These are phyloP conservation scores for Hybognathus amarus DNA, from an alignment of 2,797 vertebrate species.

Conservation along the genomic window DNA sequence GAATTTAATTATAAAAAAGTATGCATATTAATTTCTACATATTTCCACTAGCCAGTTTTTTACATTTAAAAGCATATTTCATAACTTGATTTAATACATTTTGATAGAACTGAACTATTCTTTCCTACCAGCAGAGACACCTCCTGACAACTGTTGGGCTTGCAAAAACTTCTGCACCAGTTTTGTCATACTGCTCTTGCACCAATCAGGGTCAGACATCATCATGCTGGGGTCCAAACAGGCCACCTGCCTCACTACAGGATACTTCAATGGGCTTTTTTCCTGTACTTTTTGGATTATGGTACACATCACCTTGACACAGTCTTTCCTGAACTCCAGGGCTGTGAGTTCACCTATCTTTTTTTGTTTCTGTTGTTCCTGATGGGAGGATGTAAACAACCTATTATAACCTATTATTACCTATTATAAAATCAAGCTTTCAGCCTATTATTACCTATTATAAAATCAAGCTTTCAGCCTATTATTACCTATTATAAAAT, in stretches of 20 bases:
- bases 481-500: background rate
- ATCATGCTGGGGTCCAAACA: slow-evolving; percentile 31
- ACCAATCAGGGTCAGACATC: slow-evolving; percentile 18
- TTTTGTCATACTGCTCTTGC: slow-evolving; percentile 19
- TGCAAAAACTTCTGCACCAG: slow-evolving; percentile 36
- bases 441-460: background rate
- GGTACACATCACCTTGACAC: slow-evolving; percentile 7
- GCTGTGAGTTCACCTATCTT: background rate
- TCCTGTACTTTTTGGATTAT: slow-evolving; percentile 36
- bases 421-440: background rate
- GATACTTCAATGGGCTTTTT: slow-evolving; percentile 24
- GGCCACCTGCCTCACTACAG: slow-evolving; percentile 16
- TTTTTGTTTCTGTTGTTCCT: slow-evolving; percentile 10
- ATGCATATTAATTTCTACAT: background rate
- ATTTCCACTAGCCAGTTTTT: background rate
- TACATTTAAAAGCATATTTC: slow-evolving; percentile 16
- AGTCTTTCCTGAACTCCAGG: slow-evolving; percentile 29
- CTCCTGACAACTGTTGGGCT: slow-evolving; percentile 21
- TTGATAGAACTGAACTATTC: background rate
- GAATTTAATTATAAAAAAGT: too few relatives aligned
- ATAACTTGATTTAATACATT: slow-evolving; percentile 10
- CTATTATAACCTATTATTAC: background rate
- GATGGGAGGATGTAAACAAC: background rate
- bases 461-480: slow-evolving; percentile 4
- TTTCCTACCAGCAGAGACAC: slow-evolving; percentile 32